Base-by-base conservation (phyloP, 2,797 vertebrate species). In the Hippocampus kuda region DNA sequence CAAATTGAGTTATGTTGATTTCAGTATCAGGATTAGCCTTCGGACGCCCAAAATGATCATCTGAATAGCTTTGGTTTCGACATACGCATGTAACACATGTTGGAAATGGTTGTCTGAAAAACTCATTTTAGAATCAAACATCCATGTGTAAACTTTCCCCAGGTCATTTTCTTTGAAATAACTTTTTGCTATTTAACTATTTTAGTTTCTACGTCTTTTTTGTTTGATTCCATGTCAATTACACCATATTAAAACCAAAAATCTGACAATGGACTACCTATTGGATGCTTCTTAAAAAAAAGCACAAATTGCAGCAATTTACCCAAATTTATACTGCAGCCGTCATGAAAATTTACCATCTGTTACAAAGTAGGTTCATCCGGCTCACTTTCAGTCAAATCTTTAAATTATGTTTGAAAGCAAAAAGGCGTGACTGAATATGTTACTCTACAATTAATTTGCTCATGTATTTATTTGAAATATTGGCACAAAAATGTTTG, bases 261-360 rank as follows among this genome's bases (percentile, higher is more conserved):
- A 48, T 48, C 46, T 48, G 16, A n/a, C n/a, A 10, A 64, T 11
- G 22, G 22, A 42, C 15, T 65, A 44, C 7, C 34, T 38, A 38
- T 26, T 48, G 42, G 59, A 34, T 56, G 56, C 16, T 61, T 68
- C 53, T 44, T 22, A 56, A 57, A 18, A 38, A 38, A 70, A 71
- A 51, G 22, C 67, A 67, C 34, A 68, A 53, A 54, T 34, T 68
- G 51, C 18, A 42, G 26, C 20, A 46, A 10, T 48, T 26, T 44
- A 22, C 27, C 13, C 41, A 54, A n/a, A 60, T 76, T 77, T 83
- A 84, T 84, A 84, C 81, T 86, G 83, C 79, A 85, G 79, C 70
- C 75, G 85, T 85, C 84, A 87, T 84, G 82, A 82, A 80, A 11
- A 9, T 42, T n/a, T n/a, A 44, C 67, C 75, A 72, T 73, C 68